A percentile compares a stretch with the other conserved stretches of the same genome.
These are phyloP conservation scores for Hydropsyche tenuis DNA, from an alignment of 1,140 invertebrate species.

Conservation along the genomic window DNA sequence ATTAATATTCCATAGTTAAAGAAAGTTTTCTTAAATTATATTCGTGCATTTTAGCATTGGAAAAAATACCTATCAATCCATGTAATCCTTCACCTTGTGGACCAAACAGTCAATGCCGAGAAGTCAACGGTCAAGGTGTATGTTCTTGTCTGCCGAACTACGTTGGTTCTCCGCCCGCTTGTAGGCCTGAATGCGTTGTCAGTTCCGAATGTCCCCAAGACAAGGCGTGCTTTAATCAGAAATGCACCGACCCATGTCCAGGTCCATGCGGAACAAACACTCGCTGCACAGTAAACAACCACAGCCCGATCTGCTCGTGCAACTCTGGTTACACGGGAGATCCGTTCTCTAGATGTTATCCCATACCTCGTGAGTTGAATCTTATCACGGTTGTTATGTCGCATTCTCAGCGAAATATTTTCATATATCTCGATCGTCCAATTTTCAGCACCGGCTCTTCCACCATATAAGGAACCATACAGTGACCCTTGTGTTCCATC, in stretches of 20 bases:
- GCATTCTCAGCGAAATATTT: neutral
- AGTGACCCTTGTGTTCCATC: slow-evolving; percentile 74
- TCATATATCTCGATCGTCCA: slow-evolving; percentile 25
- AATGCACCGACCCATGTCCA: slow-evolving; percentile 73
- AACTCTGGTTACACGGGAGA: slow-evolving; percentile 69
- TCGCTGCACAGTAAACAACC: slow-evolving; percentile 79
- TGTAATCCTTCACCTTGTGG: slow-evolving; percentile 76
- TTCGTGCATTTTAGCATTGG: neutral
- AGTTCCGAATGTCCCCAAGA: slow-evolving; percentile 73
- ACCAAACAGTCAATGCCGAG: slow-evolving; percentile 73
- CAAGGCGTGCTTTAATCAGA: slow-evolving; percentile 72
- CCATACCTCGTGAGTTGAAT: slow-evolving; percentile 53
- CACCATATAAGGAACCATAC: slow-evolving; percentile 54
- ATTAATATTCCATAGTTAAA: neutral
- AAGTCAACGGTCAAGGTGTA: slow-evolving; percentile 68
- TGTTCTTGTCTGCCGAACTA: slow-evolving; percentile 76
- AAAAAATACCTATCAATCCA: slow-evolving; percentile 57
- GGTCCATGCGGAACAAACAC: slow-evolving; percentile 78
- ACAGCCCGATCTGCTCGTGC: slow-evolving; percentile 76
- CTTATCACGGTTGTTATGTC: neutral
- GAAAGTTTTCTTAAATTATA: neutral
- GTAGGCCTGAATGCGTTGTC: slow-evolving; percentile 73
- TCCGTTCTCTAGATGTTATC: slow-evolving; percentile 70
- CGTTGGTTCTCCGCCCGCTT: slow-evolving; percentile 75
- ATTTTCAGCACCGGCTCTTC: slow-evolving; percentile 56